Base-by-base conservation (phyloP, 2,113 vertebrate genomes). In the Leucosticte australis region DNA sequence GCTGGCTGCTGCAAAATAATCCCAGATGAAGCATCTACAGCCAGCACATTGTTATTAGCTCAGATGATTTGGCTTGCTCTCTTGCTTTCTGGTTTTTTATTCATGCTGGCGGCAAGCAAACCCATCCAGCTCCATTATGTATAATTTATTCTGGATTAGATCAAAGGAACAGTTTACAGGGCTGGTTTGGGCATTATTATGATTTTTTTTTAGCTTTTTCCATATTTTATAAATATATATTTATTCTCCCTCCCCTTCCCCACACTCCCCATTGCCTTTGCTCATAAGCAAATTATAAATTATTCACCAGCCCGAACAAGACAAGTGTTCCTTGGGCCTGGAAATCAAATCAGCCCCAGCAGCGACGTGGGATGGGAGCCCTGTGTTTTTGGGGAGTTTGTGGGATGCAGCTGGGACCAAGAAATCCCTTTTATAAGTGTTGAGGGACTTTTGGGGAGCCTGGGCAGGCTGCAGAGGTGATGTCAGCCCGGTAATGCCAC, bases 151-250 rank as follows among this genome's bases (percentile, higher is more conserved):
- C 92, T 22, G 37, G 73, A 83, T 89, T 89, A 87, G 90, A 95
- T 94, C 95, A 95, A 94, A 94, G 53, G 73, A 94, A 37, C 67
- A 50, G 90, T 89, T 97, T 91, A 88, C 53, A 70, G 56, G 82
- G 41, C 17, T 70, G 77, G 76, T 92, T 94, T 91, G 87, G 77
- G 81, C 69, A 65, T 91, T 87, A 76, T 90, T 83, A 35, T 81
- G 46, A 20, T 46, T 84, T 65, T 64, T 84, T 47, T 65, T 65
- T 8, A 46, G 70, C 39, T 93, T 75, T 95, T 69, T 57, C 67
- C 69, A 82, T 95, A 74, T 94, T 96, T 95, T 90, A 92, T 83
- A 86, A 94, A 87, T 91, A 79, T 53, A 91, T 95, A 82, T 87
- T 65, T 84, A 76, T 74, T 83, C 39, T 55, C 44, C 7, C 33